Base-by-base conservation (phyloP, 2,113 vertebrate species). In the Ursus arctos region DNA sequence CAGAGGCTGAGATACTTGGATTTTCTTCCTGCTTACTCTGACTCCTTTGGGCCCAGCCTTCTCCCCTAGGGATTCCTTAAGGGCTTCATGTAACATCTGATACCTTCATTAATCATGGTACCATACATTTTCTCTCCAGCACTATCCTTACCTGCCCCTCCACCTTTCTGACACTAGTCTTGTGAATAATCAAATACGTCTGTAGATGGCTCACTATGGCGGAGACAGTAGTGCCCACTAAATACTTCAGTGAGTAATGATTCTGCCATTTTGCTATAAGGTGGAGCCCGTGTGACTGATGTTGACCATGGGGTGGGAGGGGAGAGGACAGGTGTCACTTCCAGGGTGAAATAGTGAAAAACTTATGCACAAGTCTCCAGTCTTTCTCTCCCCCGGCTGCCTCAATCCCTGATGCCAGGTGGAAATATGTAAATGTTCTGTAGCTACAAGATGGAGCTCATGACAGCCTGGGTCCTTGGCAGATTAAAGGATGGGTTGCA, bases 1-100 rank as follows among this genome's bases (percentile, higher is more conserved):
- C n/a, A 6, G 31, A 47, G 91, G 71, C 21, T 47, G 65, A 88
- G 36, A 18, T 31, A 7, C 15, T 74, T 84, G 40, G 40, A n/a
- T 88, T 96, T 96, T 95, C 77, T 88, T 51, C 16, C 31, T 43
- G 6, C 8, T 97, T 94, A 93, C 6, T 81, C 77, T 90, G 67
- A 57, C 74, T 83, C 69, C 15, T 59, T 49, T 79, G 71, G 24
- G 31, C n/a, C n/a, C 15, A 89, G 7, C 2, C n/a, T 91, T 53
- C 28, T 49, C 4, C 33, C 21, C 55, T 51, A 69, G 22, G 19
- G 33, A 57, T 76, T 91, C 16, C 33, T 79, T 61, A 49, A 83
- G 10, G 36, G 40, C 31, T 69, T 84, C 9, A 22, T 18, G 6
- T 61, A 79, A 88, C 26, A 16, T 91, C 14, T 33, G 24, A 74